Evolutionary conservation across 2,113 vertebrate genomes (phyloP).

Genomic region (Chrysemys picta): DNA sequence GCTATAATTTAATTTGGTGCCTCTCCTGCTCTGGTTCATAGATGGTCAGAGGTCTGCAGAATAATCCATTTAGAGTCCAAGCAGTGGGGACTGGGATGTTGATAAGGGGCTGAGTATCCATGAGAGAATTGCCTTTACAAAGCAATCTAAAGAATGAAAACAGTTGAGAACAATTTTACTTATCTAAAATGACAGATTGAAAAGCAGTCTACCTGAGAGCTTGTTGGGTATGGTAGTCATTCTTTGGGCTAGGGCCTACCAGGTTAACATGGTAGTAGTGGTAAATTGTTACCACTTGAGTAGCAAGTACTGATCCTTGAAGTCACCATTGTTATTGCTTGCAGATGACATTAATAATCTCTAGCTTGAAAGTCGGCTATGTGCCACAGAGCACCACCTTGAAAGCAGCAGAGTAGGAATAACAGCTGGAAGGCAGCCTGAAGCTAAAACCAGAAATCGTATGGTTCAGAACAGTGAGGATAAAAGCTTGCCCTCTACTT

Average conservation of each 20-base stretch:
- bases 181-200: background rate
- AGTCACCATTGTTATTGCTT: background rate
- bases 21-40: background rate
- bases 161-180: background rate
- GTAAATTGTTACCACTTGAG: background rate
- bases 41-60: fast-evolving
- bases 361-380: background rate
- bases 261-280: background rate
- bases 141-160: background rate
- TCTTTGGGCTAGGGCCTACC: background rate
- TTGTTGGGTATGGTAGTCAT: background rate
- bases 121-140: background rate
- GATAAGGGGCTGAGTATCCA: background rate
- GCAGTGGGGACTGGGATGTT: background rate
- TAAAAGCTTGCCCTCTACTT: background rate
- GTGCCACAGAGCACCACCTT: background rate
- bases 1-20: background rate
- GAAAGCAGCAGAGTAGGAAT: background rate
- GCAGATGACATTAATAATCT: background rate
- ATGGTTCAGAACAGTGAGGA: background rate
- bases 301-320: background rate
- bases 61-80: background rate
- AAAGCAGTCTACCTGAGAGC: background rate
- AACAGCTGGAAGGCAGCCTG: background rate
- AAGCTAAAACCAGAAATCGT: background rate